Conservation (phyloP, 2,113 vertebrate genomes). For the Vulpes vulpes region DNA sequence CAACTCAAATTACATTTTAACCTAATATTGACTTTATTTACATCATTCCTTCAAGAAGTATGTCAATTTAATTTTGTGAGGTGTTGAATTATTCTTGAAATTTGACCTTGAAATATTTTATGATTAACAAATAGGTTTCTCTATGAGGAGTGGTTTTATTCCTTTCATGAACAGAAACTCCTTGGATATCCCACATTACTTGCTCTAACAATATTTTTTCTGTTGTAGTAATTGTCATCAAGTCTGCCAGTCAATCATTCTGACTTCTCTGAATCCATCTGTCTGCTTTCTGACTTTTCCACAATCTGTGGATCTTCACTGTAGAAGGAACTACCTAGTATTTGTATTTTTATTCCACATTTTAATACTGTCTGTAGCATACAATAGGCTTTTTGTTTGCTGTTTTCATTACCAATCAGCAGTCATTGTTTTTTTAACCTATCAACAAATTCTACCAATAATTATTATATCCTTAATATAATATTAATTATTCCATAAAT, state of each 20-base stretch:
- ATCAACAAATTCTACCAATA: neutral
- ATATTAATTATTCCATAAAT: conserved; percentile 32
- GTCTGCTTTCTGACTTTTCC: neutral
- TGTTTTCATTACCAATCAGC: neutral
- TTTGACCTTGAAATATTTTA: conserved; percentile 9
- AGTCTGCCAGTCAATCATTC: neutral
- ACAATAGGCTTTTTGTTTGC: neutral
- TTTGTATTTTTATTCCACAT: neutral
- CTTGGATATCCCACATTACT: neutral
- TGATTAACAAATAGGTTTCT: neutral
- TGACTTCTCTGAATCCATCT: neutral
- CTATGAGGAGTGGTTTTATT: neutral
- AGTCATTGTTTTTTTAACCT: neutral
- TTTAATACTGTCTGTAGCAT: neutral
- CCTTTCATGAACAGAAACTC: neutral
- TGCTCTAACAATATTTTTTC: neutral
- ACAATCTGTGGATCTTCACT: neutral
- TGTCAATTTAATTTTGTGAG: neutral
- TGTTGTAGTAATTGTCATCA: neutral
- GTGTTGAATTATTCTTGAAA: conserved; percentile 39
- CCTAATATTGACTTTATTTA: neutral
- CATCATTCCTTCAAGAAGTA: neutral
- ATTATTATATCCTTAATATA: neutral
- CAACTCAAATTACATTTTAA: conserved; percentile 35
- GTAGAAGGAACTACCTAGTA: neutral